Evolutionary conservation across 2,113 vertebrate genomes (phyloP).

Genomic region (Ictidomys tridecemlineatus): DNA sequence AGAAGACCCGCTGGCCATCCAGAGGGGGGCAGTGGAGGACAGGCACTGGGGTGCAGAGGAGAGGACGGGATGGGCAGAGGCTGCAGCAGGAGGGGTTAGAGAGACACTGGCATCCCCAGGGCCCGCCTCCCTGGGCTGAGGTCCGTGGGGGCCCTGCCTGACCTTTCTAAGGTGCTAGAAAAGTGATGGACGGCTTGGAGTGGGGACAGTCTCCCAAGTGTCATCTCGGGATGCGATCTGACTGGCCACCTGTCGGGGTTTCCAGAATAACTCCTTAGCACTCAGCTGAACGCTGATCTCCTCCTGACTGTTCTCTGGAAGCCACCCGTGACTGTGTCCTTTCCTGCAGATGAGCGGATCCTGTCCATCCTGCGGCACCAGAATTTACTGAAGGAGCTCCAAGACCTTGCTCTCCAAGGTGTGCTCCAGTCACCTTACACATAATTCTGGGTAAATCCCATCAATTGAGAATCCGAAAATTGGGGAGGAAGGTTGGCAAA

Average conservation of each 20-base stretch:
- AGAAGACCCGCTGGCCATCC: background rate
- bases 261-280: constrained; percentile 23
- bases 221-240: background rate
- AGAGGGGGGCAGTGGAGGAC: background rate
- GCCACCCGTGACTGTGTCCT: background rate
- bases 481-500: background rate
- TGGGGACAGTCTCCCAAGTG: background rate
- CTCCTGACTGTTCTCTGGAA: background rate
- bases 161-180: background rate
- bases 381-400: constrained; percentile 95
- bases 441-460: background rate
- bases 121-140: background rate
- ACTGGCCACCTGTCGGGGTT: background rate
- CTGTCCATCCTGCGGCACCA: constrained; percentile 94
- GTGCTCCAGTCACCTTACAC: constrained; percentile 64
- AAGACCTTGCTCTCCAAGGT: constrained; percentile 95
- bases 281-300: constrained; percentile 25
- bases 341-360: constrained; percentile 93
- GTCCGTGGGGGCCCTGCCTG: background rate
- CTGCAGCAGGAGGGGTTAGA: too few species aligned
- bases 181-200: background rate
- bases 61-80: accelerated
- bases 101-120: accelerated
- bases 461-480: background rate
- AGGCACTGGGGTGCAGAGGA: background rate